A percentile compares a stretch with the other conserved stretches of the same genome.
Evolutionary conservation across 2,888 invertebrate species (phyloP).

Genomic region (Ochropleura leucogaster): DNA sequence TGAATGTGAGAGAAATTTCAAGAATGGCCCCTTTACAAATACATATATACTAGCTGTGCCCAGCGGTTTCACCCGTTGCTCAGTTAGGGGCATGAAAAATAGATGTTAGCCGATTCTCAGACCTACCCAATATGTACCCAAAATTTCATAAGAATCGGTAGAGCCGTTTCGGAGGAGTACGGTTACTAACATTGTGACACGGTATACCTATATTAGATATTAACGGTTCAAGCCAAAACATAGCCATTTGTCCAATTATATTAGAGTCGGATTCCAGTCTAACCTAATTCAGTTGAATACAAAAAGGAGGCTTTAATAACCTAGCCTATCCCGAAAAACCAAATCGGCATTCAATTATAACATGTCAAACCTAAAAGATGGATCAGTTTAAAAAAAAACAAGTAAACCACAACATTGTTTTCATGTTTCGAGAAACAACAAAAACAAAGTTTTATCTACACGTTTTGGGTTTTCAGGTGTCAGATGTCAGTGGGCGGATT

Average conservation of each 20-base stretch:
- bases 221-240: neutral
- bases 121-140: no score
- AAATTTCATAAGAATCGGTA: no score
- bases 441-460: conserved; percentile 23
- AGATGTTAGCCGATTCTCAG: no score
- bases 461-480: conserved; percentile 6
- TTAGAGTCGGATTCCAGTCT: neutral
- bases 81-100: no score
- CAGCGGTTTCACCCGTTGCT: no score
- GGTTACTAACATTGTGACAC: no score
- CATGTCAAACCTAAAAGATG: neutral
- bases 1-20: no score
- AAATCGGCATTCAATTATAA: neutral
- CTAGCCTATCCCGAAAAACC: neutral
- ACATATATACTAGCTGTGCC: no score
- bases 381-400: neutral
- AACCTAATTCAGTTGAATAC: neutral
- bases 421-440: conserved; percentile 7
- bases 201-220: no score
- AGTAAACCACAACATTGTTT: neutral
- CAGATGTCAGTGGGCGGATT: conserved; percentile 25
- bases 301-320: neutral
- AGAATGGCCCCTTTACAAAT: no score
- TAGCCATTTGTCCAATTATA: neutral
- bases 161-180: no score